Base-by-base conservation (phyloP, 1,140 invertebrate species). In the Leptinotarsa undecemlineata region DNA sequence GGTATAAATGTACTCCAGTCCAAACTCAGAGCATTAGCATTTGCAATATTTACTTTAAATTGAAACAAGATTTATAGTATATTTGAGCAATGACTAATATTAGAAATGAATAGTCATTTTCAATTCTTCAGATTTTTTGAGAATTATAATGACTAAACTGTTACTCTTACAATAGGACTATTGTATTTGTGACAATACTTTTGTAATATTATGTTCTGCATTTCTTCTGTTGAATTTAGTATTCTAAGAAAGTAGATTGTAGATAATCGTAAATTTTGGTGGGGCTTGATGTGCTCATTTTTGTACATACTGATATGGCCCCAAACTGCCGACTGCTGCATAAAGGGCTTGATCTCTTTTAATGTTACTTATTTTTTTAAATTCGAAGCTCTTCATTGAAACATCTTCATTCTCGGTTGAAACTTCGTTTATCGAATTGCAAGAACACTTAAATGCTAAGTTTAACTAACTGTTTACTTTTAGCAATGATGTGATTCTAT, bases 401-500 rank as follows among this genome's bases (percentile, higher is more conserved):
- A 48, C 48, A 23, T 42, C 33, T 11, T 42, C 42, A 73, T 33
- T 61, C 5, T 71, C 60, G 14, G 51, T 71, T 26, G 48, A 61
- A 48, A 26, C 33, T 71, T 69, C 70, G 75, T 73, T 67, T 73
- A 68, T 73, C 68, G 68, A 75, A 62, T 73, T 74, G 75, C 78
- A 78, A 76, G 74, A 76, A 77, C 74, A 76, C 77, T 72, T 81
- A 81, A 81, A 74, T 72, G 78, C 76, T 78, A 82, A 82, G 77
- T 78, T 78, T 75, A 73, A 77, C 71, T 76, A 80, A 78, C 76
- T 77, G 77, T 80, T 80, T 79, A 77, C 78, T 78, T 80, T 71
- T 82, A 81, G 81, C 78, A 77, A 81, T 77, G 75, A 82, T 82
- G 81, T 82, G 81, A 82, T 81, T 82, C 80, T 82, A 81, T 82